A percentile compares a stretch with the other conserved stretches of the same genome.
phyloP scores from a whole-genome alignment of 2,113 vertebrate species.

The Alces alces region DNA sequence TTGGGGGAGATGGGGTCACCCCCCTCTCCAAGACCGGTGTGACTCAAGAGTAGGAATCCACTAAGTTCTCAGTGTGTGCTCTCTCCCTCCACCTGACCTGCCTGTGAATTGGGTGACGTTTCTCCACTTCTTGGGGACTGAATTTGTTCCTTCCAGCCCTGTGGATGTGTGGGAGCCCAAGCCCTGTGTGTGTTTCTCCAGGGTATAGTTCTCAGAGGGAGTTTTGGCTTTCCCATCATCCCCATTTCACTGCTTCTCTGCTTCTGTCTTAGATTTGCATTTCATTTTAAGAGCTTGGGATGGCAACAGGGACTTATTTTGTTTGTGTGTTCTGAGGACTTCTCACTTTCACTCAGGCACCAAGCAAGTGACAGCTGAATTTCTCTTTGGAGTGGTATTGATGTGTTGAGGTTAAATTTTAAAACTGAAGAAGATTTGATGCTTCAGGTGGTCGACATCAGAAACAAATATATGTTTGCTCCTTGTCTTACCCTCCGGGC shows the following conservation, averaged over 20 bases:
- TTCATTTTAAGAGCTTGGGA: not conserved
- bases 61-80: not conserved
- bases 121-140: not conserved
- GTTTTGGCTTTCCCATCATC: not conserved
- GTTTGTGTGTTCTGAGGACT: not conserved
- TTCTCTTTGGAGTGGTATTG: constrained; percentile 13
- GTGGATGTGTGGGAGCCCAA: not conserved
- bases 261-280: constrained; percentile 1
- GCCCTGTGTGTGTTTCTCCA: not conserved
- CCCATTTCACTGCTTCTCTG: not conserved
- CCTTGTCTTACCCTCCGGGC: not conserved
- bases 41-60: not conserved
- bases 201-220: not conserved
- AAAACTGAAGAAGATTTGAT: not conserved
- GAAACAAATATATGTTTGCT: constrained; percentile 53
- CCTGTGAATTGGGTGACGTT: not conserved
- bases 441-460: constrained; percentile 32
- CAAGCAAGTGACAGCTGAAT: not conserved
- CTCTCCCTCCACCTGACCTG: not conserved
- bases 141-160: not conserved
- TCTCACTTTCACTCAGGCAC: not conserved
- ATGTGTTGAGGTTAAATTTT: not conserved
- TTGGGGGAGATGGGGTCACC: rapidly evolving
- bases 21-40: not conserved
- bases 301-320: not conserved